phyloP scores from a whole-genome alignment of 2,888 invertebrate species.

The Amiota minor region DNA sequence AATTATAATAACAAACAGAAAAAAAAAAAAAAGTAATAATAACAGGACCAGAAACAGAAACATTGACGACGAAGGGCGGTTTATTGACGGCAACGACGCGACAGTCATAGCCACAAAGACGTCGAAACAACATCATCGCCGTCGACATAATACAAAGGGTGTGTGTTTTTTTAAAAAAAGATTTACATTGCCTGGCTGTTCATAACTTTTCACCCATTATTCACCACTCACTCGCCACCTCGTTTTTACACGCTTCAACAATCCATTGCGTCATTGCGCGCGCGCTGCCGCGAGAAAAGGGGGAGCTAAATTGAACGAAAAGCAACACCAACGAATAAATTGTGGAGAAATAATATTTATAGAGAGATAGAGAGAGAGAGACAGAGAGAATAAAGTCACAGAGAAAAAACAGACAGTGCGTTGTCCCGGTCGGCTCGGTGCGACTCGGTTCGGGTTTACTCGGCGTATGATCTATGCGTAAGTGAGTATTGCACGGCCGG shows the following conservation, averaged over 20 bases:
- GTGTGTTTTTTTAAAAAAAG: not conserved
- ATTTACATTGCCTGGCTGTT: too few species aligned
- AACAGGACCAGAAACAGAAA: not conserved
- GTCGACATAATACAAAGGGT: constrained; percentile 7
- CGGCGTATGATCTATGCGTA: not conserved
- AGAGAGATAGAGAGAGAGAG: constrained; percentile 6
- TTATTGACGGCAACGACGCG: not conserved
- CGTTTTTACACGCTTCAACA: not conserved
- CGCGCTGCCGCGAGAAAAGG: not conserved
- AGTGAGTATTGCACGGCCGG: constrained; percentile 6
- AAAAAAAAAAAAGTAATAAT: not conserved
- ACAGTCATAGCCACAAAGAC: too few species aligned
- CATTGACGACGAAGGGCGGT: constrained; percentile 5
- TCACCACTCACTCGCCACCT: not conserved
- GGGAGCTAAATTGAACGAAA: not conserved
- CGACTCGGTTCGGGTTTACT: not conserved
- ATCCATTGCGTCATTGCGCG: not conserved
- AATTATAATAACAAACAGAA: not conserved
- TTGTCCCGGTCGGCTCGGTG: too few species aligned
- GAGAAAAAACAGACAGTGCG: not conserved
- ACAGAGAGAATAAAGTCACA: not conserved
- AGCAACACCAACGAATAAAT: not conserved
- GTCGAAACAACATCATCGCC: too few species aligned
- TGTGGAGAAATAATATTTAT: constrained; percentile 17
- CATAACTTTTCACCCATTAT: not conserved